Conservation (phyloP, 1,140 invertebrate species). For the Alviniconcha marisindica region DNA sequence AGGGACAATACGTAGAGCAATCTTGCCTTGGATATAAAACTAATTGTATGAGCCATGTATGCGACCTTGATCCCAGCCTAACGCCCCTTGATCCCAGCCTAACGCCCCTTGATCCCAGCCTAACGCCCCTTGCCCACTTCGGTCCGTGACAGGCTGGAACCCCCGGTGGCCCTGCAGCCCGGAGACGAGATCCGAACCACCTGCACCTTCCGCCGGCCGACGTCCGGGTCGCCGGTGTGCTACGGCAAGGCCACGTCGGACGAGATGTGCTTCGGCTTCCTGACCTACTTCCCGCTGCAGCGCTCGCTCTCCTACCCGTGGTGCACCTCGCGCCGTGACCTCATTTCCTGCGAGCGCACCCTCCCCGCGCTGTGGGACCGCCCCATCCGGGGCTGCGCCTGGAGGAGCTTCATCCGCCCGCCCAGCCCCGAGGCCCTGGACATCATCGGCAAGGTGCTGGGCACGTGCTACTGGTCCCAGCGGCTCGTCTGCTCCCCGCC, state of each 20-base stretch:
- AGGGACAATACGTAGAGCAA: no score
- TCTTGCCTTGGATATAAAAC: no score
- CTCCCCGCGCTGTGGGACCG: constrained; percentile 22
- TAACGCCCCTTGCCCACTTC: neutral
- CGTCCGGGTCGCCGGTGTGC: constrained; percentile 36
- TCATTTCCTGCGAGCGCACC: constrained; percentile 46
- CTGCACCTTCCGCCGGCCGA: constrained; percentile 45
- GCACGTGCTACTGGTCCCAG: constrained; percentile 14
- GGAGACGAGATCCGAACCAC: constrained; percentile 56
- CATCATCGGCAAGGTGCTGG: neutral
- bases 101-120: neutral
- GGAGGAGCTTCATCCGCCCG: constrained; percentile 43
- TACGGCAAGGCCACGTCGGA: constrained; percentile 55
- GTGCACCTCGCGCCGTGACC: constrained; percentile 41
- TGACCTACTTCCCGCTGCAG: constrained; percentile 57
- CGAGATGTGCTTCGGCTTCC: constrained; percentile 60
- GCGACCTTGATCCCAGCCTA: no score
- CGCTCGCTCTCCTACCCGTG: constrained; percentile 38
- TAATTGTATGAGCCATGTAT: neutral
- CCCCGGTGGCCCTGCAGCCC: constrained; percentile 41
- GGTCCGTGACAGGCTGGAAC: constrained; percentile 42
- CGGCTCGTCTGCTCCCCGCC: neutral
- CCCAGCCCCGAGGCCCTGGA: constrained; percentile 9
- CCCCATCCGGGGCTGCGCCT: constrained; percentile 36
- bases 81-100: neutral